A percentile compares a stretch with the other conserved stretches of the same genome.
Evolutionary conservation across 2,888 invertebrate species (phyloP).

Genomic region (Archips crataeganus): DNA sequence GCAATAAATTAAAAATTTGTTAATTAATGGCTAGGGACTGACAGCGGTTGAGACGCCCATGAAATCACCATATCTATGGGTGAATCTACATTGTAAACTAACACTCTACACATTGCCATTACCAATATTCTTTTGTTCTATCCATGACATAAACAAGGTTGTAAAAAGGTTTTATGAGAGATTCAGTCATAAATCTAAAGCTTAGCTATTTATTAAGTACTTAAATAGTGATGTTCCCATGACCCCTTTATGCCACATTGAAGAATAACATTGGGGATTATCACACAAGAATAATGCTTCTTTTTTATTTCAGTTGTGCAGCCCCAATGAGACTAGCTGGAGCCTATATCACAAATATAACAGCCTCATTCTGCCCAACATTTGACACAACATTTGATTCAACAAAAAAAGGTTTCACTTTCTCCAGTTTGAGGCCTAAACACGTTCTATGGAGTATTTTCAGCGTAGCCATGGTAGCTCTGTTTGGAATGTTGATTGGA

Average conservation of each 20-base stretch:
- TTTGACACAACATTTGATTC: conserved; percentile 66
- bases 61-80: background rate
- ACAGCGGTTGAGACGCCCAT: too few relatives aligned
- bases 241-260: conserved; percentile 19
- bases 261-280: background rate
- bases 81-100: background rate
- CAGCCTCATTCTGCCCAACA: conserved; percentile 71
- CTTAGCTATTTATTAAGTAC: conserved; percentile 15
- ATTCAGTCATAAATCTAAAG: conserved; percentile 19
- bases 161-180: conserved; percentile 24
- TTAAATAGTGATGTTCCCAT: conserved; percentile 14
- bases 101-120: background rate
- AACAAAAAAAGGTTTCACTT: conserved; percentile 58
- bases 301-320: conserved; percentile 71
- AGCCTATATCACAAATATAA: conserved; percentile 72
- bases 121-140: conserved; percentile 12
- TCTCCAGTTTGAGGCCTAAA: conserved; percentile 70
- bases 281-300: conserved; percentile 28
- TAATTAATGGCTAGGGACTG: too few relatives aligned
- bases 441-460: conserved; percentile 79
- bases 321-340: conserved; percentile 77
- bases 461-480: conserved; percentile 70
- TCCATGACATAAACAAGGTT: conserved; percentile 21
- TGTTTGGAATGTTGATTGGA: conserved; percentile 73
- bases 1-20: too few relatives aligned